These are phyloP conservation scores for Lasioglossum albipes DNA, from an alignment of 1,140 invertebrate species.

Conservation along the genomic window DNA sequence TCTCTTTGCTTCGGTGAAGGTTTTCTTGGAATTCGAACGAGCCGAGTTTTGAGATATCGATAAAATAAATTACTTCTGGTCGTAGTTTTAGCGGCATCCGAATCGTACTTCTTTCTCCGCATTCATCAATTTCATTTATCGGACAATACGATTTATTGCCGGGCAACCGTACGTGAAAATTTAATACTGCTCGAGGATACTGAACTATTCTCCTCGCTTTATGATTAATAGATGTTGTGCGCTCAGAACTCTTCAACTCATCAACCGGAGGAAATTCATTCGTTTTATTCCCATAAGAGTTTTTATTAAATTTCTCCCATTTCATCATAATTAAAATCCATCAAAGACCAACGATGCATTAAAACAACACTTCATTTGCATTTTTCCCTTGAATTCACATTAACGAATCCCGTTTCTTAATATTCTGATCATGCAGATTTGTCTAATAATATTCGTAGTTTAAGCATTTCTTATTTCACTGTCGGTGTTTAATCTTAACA, in stretches of 20 bases:
- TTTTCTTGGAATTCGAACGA: neutral
- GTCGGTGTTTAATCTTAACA: too few species aligned
- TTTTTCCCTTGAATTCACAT: too few species aligned
- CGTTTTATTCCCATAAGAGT: neutral
- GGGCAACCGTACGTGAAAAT: neutral
- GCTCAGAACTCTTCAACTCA: neutral
- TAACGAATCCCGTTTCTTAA: too few species aligned
- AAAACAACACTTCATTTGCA: too few species aligned
- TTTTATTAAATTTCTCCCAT: neutral
- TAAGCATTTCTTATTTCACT: too few species aligned
- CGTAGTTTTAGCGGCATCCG: neutral
- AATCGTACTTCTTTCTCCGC: neutral
- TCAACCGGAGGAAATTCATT: neutral
- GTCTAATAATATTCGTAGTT: too few species aligned
- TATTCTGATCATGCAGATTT: too few species aligned
- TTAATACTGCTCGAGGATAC: neutral
- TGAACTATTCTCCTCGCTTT: neutral
- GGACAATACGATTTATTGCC: neutral
- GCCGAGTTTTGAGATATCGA: neutral
- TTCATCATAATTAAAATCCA: too few species aligned
- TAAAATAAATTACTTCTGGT: neutral
- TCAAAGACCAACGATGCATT: too few species aligned
- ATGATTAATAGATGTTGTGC: neutral
- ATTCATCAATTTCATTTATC: slow-evolving; percentile 11
- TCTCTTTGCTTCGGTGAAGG: neutral